These are phyloP conservation scores for Liolophura sinensis DNA, from an alignment of 1,140 invertebrate genomes.

Conservation along the genomic window DNA sequence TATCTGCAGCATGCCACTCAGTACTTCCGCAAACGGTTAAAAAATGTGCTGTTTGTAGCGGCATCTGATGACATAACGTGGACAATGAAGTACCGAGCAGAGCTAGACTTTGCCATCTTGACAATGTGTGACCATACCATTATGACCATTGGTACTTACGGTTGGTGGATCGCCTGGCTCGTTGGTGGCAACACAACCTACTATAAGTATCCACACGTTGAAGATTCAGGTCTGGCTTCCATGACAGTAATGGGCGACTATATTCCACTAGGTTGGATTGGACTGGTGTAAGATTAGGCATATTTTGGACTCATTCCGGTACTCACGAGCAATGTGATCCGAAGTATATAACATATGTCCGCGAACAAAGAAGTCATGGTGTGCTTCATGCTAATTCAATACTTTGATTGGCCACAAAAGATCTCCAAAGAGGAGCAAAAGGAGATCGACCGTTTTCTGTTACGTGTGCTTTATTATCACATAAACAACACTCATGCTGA, in stretches of 20 bases:
- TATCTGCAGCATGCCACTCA: conserved; percentile 28
- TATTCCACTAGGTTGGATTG: conserved; percentile 17
- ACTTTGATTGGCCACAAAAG: too few species aligned
- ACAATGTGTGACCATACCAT: conserved; percentile 39
- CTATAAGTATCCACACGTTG: conserved; percentile 27
- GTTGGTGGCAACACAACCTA: conserved; percentile 39
- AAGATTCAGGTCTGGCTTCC: conserved; percentile 17
- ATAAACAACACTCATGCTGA: too few species aligned
- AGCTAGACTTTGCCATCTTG: conserved; percentile 46
- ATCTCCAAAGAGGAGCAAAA: too few species aligned
- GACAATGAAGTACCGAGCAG: conserved; percentile 20
- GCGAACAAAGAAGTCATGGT: too few species aligned
- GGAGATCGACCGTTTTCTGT: too few species aligned
- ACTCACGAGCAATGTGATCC: too few species aligned
- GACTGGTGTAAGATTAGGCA: not conserved
- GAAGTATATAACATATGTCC: too few species aligned
- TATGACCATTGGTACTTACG: conserved; percentile 42
- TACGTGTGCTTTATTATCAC: too few species aligned
- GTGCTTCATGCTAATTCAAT: too few species aligned
- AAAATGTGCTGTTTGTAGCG: conserved; percentile 33
- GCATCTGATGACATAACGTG: conserved; percentile 36
- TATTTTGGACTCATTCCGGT: too few species aligned
- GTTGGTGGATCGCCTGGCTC: conserved; percentile 48
- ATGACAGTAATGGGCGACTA: conserved; percentile 13
- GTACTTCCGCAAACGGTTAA: conserved; percentile 22